These are phyloP conservation scores for Sphaerophoria rueppellii DNA, from an alignment of 2,888 invertebrate species.

Conservation along the genomic window DNA sequence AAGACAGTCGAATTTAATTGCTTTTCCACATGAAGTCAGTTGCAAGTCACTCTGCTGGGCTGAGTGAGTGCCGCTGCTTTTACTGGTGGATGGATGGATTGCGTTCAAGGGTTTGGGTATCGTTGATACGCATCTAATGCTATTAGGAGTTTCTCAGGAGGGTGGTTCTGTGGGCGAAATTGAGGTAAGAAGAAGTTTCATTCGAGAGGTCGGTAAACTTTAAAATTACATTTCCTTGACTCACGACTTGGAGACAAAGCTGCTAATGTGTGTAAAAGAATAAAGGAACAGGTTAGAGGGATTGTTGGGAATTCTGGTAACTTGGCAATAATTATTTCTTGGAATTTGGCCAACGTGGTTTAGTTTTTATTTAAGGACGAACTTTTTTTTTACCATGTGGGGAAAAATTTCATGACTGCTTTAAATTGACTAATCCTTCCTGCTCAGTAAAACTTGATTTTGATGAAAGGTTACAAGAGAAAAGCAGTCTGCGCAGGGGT, in stretches of 20 bases:
- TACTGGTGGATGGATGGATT: conserved; percentile 38
- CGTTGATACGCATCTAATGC: conserved; percentile 71
- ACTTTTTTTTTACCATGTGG: not conserved
- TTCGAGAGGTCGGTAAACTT: conserved; percentile 63
- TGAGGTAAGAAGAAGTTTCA: conserved; percentile 24
- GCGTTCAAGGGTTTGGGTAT: conserved; percentile 58
- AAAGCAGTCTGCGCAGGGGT: no score
- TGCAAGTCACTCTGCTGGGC: conserved; percentile 82
- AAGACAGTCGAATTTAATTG: conserved; percentile 74
- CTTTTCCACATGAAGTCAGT: conserved; percentile 83
- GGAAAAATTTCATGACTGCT: not conserved
- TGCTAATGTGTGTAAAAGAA: not conserved
- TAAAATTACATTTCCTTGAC: conserved; percentile 64
- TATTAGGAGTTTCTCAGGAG: conserved; percentile 43
- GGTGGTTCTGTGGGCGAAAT: conserved; percentile 18
- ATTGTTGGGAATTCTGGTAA: conserved; percentile 19
- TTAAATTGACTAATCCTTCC: no score
- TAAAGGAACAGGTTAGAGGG: conserved; percentile 12
- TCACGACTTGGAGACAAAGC: conserved; percentile 21
- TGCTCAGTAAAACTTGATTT: no score
- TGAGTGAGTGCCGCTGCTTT: not conserved
- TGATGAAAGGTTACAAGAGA: no score
- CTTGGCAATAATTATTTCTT: conserved; percentile 41
- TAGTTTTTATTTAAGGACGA: not conserved
- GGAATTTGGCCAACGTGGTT: conserved; percentile 24